phyloP scores from a whole-genome alignment of 2,888 invertebrate species.

The Apotomis betuletana region DNA sequence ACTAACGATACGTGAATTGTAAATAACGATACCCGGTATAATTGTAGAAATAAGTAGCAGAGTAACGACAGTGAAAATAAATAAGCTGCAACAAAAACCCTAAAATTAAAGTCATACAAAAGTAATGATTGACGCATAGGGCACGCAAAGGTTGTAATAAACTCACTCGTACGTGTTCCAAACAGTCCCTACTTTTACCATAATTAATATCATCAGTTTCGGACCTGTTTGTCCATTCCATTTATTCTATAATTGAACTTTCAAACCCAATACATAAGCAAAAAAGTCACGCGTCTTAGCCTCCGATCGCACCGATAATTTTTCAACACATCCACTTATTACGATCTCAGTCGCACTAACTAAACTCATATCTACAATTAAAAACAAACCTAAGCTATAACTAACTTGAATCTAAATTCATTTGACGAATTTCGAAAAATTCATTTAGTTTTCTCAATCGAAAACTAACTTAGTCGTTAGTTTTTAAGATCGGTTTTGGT shows the following conservation, averaged over 20 bases:
- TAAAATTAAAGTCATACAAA: background rate
- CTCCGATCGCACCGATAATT: conserved; percentile 82
- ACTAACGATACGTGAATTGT: no score
- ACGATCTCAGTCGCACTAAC: conserved; percentile 82
- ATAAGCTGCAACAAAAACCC: background rate
- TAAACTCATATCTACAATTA: conserved; percentile 52
- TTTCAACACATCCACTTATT: conserved; percentile 84
- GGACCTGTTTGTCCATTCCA: conserved; percentile 53
- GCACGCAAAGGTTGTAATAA: background rate
- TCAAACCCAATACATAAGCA: conserved; percentile 77
- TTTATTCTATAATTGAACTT: conserved; percentile 52
- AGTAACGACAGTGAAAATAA: background rate
- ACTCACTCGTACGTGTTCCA: background rate
- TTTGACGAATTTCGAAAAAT: conserved; percentile 41
- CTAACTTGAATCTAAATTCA: conserved; percentile 45
- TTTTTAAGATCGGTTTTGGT: conserved; percentile 51
- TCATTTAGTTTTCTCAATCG: conserved; percentile 41
- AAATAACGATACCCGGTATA: no score
- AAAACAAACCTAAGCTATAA: conserved; percentile 48
- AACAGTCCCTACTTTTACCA: conserved; percentile 3
- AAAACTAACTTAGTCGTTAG: conserved; percentile 43
- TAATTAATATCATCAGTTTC: conserved; percentile 21
- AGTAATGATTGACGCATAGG: background rate
- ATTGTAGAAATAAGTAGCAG: background rate
- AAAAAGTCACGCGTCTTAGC: conserved; percentile 80